These are phyloP conservation scores for Thinocorus orbignyianus DNA, from an alignment of 2,113 vertebrate species.

Conservation along the genomic window DNA sequence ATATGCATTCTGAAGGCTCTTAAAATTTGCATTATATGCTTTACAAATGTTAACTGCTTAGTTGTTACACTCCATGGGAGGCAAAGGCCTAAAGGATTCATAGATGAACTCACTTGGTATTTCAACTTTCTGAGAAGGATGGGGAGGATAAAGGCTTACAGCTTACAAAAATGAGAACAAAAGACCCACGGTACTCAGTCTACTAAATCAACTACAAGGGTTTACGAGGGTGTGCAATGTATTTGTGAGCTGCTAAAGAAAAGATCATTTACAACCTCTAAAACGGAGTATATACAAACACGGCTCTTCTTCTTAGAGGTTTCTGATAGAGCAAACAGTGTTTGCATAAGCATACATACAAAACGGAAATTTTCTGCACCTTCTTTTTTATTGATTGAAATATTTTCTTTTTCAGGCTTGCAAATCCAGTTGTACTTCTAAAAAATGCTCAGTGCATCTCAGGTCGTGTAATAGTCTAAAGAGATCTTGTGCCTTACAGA, in stretches of 20 bases:
- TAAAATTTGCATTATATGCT: not conserved
- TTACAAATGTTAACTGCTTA: not conserved
- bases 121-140: not conserved
- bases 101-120: not conserved
- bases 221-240: not conserved
- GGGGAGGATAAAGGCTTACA: not conserved
- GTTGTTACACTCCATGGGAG: not conserved
- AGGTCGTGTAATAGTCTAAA: not conserved
- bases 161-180: not conserved
- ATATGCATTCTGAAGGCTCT: not conserved
- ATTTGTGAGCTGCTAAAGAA: not conserved
- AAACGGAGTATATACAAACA: not conserved
- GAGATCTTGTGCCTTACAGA: not conserved
- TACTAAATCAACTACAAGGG: not conserved
- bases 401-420: not conserved
- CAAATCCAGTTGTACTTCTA: not conserved
- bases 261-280: not conserved
- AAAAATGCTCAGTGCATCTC: not conserved
- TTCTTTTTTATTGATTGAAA: not conserved
- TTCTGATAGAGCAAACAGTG: not conserved
- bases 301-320: fast-evolving
- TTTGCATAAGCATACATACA: not conserved
- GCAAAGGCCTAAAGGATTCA: not conserved
- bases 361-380: not conserved
- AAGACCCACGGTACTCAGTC: not conserved